Evolutionary conservation across 1,140 invertebrate species (phyloP).

Genomic region (Trachymyrmex cornetzi): DNA sequence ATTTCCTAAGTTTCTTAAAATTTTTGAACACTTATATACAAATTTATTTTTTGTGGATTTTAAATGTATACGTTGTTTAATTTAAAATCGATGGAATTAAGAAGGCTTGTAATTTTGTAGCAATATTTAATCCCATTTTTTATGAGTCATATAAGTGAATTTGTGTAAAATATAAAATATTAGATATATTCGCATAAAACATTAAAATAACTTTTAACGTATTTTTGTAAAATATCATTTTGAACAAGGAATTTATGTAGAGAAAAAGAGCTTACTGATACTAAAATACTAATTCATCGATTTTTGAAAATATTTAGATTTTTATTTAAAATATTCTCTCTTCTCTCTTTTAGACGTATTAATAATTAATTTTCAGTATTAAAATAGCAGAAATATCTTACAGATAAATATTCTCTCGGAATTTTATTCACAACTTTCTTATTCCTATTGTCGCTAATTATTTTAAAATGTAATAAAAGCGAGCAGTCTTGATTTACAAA

Average conservation of each 20-base stretch:
- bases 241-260: background rate
- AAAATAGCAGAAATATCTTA: background rate
- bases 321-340: background rate
- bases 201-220: background rate
- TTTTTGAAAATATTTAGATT: background rate
- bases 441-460: background rate
- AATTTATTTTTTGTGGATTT: slow-evolving; percentile 17
- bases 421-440: background rate
- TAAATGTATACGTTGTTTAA: background rate
- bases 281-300: no score
- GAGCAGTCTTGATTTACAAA: background rate
- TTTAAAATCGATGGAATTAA: slow-evolving; percentile 1
- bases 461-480: background rate
- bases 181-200: background rate
- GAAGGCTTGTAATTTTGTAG: background rate
- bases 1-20: background rate
- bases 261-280: background rate
- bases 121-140: background rate
- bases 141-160: background rate
- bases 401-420: slow-evolving; percentile 4
- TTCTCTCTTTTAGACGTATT: background rate
- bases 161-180: background rate
- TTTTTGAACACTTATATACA: background rate
- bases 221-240: background rate
- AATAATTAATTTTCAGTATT: background rate